phyloP scores from a whole-genome alignment of 2,113 vertebrate genomes.

The Urocolius indicus region DNA sequence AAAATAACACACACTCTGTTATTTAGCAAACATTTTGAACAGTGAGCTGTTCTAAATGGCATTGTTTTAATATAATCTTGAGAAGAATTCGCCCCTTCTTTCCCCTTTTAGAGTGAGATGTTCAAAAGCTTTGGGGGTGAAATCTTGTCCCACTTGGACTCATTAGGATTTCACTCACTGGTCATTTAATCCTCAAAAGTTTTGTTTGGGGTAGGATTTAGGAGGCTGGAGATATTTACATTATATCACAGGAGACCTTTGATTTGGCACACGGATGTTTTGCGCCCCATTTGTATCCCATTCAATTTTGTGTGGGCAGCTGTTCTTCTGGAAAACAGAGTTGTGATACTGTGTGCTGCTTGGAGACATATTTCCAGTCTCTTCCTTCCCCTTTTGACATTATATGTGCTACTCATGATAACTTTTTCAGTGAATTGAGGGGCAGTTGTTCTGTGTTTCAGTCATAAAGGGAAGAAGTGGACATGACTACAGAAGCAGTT shows the following conservation, averaged over 20 bases:
- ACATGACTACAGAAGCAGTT: not conserved
- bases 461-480: not conserved
- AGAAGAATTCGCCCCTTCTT: not conserved
- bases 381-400: not conserved
- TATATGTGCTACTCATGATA: not conserved
- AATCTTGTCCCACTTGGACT: not conserved
- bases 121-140: not conserved
- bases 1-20: constrained; percentile 16
- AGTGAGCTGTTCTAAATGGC: not conserved
- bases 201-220: not conserved
- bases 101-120: not conserved
- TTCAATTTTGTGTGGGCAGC: not conserved
- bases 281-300: not conserved
- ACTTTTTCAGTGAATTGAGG: not conserved
- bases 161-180: not conserved
- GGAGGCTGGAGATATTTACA: not conserved
- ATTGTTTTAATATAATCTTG: not conserved
- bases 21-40: constrained; percentile 59
- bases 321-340: not conserved
- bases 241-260: not conserved
- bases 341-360: not conserved
- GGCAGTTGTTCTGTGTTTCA: not conserved
- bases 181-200: not conserved
- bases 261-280: not conserved
- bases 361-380: not conserved